These are phyloP conservation scores for Caligus rogercresseyi DNA, from an alignment of 1,140 invertebrate species.

Conservation along the genomic window DNA sequence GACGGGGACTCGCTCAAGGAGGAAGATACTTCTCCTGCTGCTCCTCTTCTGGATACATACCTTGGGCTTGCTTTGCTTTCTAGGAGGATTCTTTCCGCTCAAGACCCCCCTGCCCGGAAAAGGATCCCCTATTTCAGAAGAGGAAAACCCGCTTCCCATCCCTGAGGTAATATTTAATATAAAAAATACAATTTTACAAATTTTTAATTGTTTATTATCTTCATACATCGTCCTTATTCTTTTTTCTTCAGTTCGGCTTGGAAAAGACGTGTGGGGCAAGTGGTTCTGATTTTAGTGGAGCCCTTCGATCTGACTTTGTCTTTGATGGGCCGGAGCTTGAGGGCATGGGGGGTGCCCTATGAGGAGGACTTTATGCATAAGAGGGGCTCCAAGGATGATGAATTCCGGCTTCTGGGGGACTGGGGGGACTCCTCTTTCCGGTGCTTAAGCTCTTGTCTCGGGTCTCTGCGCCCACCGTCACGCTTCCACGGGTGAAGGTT, in stretches of 20 bases:
- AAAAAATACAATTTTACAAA: not conserved
- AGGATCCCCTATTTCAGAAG: not conserved
- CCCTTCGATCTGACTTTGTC: constrained; percentile 17
- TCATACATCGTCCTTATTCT: not conserved
- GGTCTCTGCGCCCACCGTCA: constrained; percentile 1
- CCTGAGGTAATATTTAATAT: constrained; percentile 2
- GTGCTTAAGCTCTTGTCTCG: not conserved
- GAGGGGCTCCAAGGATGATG: not conserved
- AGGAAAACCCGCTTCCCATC: not conserved
- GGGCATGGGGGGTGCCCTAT: not conserved
- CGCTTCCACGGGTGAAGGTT: constrained; percentile 11
- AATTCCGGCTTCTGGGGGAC: not conserved
- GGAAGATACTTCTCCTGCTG: not conserved
- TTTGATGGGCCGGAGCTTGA: not conserved
- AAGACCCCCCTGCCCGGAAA: constrained; percentile 1
- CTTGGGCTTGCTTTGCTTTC: not conserved
- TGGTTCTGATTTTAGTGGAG: constrained; percentile 19
- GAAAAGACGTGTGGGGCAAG: constrained; percentile 11
- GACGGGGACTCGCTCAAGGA: not conserved
- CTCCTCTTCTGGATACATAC: not conserved
- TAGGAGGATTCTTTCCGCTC: constrained; percentile 5
- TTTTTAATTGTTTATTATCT: not conserved
- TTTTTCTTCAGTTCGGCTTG: not conserved
- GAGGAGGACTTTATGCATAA: not conserved
- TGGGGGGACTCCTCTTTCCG: not conserved